phyloP scores from a whole-genome alignment of 2,888 invertebrate genomes.

The Vesta saturnalis region DNA sequence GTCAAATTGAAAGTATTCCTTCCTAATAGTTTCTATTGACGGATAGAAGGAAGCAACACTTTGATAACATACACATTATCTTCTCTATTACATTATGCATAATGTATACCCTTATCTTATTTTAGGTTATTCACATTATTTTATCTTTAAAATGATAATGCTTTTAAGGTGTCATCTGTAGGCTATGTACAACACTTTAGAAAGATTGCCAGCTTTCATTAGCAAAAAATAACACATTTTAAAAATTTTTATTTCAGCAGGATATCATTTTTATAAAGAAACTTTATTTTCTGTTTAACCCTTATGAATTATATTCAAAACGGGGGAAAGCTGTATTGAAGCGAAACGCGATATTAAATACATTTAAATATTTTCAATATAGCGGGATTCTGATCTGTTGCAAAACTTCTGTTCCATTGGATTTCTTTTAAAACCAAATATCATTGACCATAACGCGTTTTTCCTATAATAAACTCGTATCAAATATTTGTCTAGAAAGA shows the following conservation, averaged over 20 bases:
- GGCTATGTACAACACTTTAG: not conserved
- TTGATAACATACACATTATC: constrained; percentile 11
- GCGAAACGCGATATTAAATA: constrained; percentile 45
- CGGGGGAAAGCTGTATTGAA: constrained; percentile 25
- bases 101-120: constrained; percentile 24
- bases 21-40: not conserved
- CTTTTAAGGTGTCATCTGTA: not conserved
- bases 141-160: not conserved
- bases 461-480: constrained; percentile 14
- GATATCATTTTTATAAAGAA: not conserved
- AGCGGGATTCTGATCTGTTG: constrained; percentile 16
- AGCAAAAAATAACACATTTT: not conserved
- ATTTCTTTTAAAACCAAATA: constrained; percentile 14
- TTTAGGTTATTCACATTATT: constrained; percentile 28
- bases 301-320: constrained; percentile 43
- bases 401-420: constrained; percentile 12
- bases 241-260: not conserved
- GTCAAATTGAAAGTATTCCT: constrained; percentile 2
- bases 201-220: not conserved
- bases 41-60: constrained; percentile 23
- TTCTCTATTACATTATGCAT: constrained; percentile 19
- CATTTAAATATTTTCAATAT: constrained; percentile 43
- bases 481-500: constrained; percentile 25
- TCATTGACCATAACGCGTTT: constrained; percentile 7
- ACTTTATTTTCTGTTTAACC: constrained; percentile 13